These are phyloP conservation scores for Stenolophus ochropezus DNA, from an alignment of 2,888 invertebrate genomes.

Conservation along the genomic window DNA sequence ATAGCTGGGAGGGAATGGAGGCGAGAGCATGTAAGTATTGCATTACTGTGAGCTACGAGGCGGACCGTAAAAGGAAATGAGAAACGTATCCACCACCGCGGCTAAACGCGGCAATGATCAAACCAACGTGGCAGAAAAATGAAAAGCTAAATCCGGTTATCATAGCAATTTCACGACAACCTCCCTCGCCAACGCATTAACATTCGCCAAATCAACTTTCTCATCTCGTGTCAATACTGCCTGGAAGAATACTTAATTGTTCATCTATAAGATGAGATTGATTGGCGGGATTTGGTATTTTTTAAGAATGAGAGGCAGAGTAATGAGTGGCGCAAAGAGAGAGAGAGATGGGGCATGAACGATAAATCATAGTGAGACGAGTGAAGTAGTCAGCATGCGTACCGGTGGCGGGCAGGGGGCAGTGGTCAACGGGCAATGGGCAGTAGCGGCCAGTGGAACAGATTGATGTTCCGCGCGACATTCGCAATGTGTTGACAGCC, in stretches of 20 bases:
- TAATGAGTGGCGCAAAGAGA: neutral
- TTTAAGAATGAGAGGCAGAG: neutral
- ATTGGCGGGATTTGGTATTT: too few species aligned
- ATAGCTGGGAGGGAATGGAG: conserved; percentile 15
- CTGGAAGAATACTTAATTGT: too few species aligned
- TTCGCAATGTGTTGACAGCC: conserved; percentile 49
- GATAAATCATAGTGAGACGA: conserved; percentile 50
- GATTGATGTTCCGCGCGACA: conserved; percentile 43
- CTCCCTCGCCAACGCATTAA: conserved; percentile 51
- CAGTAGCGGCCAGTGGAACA: too few species aligned
- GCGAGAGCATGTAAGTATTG: conserved; percentile 53
- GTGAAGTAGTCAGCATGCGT: conserved; percentile 13
- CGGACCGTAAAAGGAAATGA: conserved; percentile 68
- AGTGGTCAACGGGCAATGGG: too few species aligned
- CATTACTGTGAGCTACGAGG: conserved; percentile 58
- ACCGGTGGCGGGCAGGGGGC: too few species aligned
- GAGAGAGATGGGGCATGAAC: conserved; percentile 7
- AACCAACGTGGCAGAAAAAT: conserved; percentile 75
- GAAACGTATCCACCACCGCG: conserved; percentile 67
- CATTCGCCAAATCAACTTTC: conserved; percentile 58
- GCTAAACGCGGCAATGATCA: conserved; percentile 69
- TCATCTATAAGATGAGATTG: too few species aligned
- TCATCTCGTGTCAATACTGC: too few species aligned
- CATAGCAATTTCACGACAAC: conserved; percentile 72
- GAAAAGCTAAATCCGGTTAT: conserved; percentile 76